A percentile compares a stretch with the other conserved stretches of the same genome.
Conservation (phyloP, 2,888 invertebrate genomes). For the Aelia acuminata region DNA sequence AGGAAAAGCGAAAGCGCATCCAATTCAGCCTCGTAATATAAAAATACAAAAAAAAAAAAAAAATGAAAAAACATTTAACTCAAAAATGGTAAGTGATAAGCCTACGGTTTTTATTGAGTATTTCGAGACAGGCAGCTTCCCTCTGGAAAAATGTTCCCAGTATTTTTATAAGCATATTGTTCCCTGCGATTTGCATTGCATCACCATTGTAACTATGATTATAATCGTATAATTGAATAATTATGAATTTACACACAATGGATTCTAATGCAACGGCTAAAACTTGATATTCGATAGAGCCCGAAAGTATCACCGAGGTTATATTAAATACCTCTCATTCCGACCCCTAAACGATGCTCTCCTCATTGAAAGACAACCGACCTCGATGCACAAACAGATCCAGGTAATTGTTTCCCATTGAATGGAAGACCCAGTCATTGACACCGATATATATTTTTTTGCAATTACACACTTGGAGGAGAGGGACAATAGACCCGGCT, state of each 20-base stretch:
- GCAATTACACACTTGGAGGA: constrained; percentile 6
- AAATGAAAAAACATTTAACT: no score
- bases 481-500: neutral
- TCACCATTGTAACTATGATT: constrained; percentile 26
- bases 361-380: constrained; percentile 7
- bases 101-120: neutral
- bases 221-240: neutral
- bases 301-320: neutral
- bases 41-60: no score
- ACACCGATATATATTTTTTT: neutral
- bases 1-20: no score
- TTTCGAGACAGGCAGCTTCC: neutral
- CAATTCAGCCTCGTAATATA: no score
- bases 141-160: neutral
- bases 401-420: constrained; percentile 2
- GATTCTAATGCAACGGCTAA: neutral
- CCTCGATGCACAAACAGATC: neutral
- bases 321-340: neutral
- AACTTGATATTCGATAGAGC: neutral
- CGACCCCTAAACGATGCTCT: neutral
- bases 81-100: neutral
- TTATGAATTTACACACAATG: constrained; percentile 5
- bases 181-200: neutral
- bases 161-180: neutral
- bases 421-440: neutral